Evolutionary conservation across 2,113 vertebrate genomes (phyloP), one percentile per base, ranked within the genome.

Genomic region (Murina feae): DNA sequence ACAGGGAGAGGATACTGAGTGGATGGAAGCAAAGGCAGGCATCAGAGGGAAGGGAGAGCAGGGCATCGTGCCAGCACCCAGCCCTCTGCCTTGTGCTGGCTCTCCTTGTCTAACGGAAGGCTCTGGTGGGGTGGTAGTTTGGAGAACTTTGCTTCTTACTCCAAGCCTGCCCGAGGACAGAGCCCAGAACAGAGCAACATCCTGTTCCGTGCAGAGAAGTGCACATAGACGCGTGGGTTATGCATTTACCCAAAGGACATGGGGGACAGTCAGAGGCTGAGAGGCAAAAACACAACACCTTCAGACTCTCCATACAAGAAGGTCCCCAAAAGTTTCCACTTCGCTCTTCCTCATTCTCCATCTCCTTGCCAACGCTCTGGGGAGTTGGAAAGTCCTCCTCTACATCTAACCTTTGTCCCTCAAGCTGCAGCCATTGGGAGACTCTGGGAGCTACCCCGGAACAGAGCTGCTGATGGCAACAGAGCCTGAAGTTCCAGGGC

Each of bases 361-460:
- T n/a, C 23, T 55, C 39, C 37, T 63, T 60, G n/a, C 71, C 80
- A 86, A 6, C 39, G 30, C 60, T 63, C 32, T 49, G 14, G 44
- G 68, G 37, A 74, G 69, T 1, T 25, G 23, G 47, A 75, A 75
- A 80, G 71, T 55, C 66, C 71, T 44, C 75, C 68, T 88, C 66
- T 14, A 53, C 30, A 13, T 75, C 80, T 74, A 49, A 93, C 68
- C 13, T 91, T 81, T 90, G 81, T 78, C 81, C 49, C 74, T 69
- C 39, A 42, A 21, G 66, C 82, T 91, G 74, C 66, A 83, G 91
- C 39, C 68, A 9, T 9, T n/a, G 21, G 44, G 76, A 75, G 28
- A 47, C 39, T 35, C 84, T 30, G 44, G 68, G 78, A 84, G 58
- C 90, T 81, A 44, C 91, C 60, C 63, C 16, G 84, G 42, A 76